A percentile compares a stretch with the other conserved stretches of the same genome.
Conservation (phyloP, 2,888 invertebrate species). For the Netelia fuscicornis region DNA sequence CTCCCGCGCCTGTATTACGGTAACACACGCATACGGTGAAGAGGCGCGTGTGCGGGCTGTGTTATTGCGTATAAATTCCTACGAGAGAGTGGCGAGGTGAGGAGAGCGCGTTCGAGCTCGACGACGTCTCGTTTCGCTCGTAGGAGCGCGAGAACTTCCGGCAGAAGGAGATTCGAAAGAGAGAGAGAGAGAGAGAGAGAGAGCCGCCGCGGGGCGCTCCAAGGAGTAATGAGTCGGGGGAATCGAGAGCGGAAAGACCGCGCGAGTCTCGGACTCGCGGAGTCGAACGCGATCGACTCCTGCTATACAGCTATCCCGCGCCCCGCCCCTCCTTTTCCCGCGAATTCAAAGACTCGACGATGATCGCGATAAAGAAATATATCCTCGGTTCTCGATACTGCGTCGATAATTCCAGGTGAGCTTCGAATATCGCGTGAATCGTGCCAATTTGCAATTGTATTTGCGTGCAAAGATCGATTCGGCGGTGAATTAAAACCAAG, state of each 20-base stretch:
- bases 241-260: constrained; percentile 76
- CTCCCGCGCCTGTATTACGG: background rate
- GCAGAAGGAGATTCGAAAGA: constrained; percentile 73
- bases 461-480: constrained; percentile 14
- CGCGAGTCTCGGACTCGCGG: constrained; percentile 7
- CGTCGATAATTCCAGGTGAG: constrained; percentile 40
- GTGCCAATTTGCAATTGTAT: constrained; percentile 36
- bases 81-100: constrained; percentile 34
- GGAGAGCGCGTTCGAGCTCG: constrained; percentile 74
- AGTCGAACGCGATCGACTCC: constrained; percentile 52
- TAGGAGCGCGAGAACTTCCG: constrained; percentile 81
- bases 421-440: constrained; percentile 39
- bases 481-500: background rate
- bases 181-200: constrained; percentile 55
- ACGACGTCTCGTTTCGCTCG: constrained; percentile 77
- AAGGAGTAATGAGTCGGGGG: constrained; percentile 71
- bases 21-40: background rate
- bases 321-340: constrained; percentile 2
- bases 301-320: no score
- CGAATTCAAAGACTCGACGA: constrained; percentile 10
- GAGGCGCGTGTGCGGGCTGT: background rate
- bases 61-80: constrained; percentile 8
- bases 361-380: no score
- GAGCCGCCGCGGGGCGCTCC: constrained; percentile 21
- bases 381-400: background rate